These are phyloP conservation scores for Rhyzopertha dominica DNA, from an alignment of 1,140 invertebrate species.

Conservation along the genomic window DNA sequence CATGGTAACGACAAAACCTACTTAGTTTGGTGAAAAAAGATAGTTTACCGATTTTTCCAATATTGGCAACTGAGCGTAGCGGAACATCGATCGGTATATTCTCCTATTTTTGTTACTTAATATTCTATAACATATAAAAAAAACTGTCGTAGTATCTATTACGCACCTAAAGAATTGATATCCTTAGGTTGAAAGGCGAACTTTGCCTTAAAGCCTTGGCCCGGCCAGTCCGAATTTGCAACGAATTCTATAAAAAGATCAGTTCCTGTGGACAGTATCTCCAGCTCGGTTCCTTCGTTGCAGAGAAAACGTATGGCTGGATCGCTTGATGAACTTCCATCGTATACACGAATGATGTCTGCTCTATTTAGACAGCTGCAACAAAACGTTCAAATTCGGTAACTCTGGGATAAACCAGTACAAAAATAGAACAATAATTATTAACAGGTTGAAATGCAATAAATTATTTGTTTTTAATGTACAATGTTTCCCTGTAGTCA, in stretches of 20 bases:
- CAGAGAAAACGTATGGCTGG: conserved; percentile 76
- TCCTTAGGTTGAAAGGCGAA: conserved; percentile 69
- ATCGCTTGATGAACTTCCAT: conserved; percentile 59
- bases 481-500: too few species aligned
- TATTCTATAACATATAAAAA: background rate
- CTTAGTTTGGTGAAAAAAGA: too few species aligned
- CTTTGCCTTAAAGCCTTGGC: conserved; percentile 79
- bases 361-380: conserved; percentile 74
- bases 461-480: too few species aligned
- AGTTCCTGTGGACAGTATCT: conserved; percentile 73
- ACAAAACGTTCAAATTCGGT: too few species aligned
- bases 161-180: conserved; percentile 47
- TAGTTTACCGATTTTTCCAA: too few species aligned
- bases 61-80: too few species aligned
- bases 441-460: too few species aligned
- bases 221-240: conserved; percentile 71
- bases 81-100: too few species aligned
- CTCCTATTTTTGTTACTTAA: background rate
- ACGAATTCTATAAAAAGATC: conserved; percentile 78
- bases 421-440: too few species aligned
- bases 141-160: conserved; percentile 2
- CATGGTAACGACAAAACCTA: too few species aligned
- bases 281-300: conserved; percentile 68
- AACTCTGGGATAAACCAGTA: too few species aligned
- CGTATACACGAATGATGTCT: conserved; percentile 75